Percentiles rank a stretch among this genome's conserved stretches.
Evolutionary conservation across 2,888 invertebrate genomes (phyloP).

Genomic region (Epinotia ramella): DNA sequence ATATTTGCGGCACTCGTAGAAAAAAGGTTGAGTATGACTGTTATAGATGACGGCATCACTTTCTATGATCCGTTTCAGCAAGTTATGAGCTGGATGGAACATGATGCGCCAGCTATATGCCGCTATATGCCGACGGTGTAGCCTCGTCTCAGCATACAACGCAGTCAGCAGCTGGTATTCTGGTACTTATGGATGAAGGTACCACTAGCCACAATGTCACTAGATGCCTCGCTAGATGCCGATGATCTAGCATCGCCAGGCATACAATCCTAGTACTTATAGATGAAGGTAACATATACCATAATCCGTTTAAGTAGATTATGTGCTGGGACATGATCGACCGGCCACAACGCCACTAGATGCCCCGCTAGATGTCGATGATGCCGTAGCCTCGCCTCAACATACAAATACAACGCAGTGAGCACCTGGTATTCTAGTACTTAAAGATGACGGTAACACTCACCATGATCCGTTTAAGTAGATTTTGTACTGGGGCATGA

Average conservation of each 20-base stretch:
- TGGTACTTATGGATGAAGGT: too few species aligned
- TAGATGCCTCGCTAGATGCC: too few species aligned
- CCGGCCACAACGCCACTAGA: conserved; percentile 91
- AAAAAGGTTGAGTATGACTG: too few species aligned
- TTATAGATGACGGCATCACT: too few species aligned
- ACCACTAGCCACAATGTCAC: too few species aligned
- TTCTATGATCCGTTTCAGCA: too few species aligned
- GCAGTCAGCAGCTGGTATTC: not conserved
- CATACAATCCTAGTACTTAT: not conserved
- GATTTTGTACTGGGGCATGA: conserved; percentile 94
- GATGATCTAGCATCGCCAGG: too few species aligned
- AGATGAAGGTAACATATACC: conserved; percentile 82
- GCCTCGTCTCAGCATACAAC: not conserved
- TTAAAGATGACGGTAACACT: too few species aligned
- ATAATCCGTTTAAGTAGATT: conserved; percentile 94
- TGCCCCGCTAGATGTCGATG: conserved; percentile 14
- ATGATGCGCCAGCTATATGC: too few species aligned
- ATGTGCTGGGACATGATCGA: conserved; percentile 96
- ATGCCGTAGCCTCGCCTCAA: not conserved
- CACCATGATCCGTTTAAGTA: conserved; percentile 95
- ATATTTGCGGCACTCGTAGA: too few species aligned
- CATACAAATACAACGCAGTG: conserved; percentile 85
- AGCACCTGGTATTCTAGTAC: not conserved
- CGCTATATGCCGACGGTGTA: not conserved
- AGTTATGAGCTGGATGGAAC: too few species aligned